A percentile compares a stretch with the other conserved stretches of the same genome.
Evolutionary conservation across 2,888 invertebrate species (phyloP).

Genomic region (Acronicta leporina): DNA sequence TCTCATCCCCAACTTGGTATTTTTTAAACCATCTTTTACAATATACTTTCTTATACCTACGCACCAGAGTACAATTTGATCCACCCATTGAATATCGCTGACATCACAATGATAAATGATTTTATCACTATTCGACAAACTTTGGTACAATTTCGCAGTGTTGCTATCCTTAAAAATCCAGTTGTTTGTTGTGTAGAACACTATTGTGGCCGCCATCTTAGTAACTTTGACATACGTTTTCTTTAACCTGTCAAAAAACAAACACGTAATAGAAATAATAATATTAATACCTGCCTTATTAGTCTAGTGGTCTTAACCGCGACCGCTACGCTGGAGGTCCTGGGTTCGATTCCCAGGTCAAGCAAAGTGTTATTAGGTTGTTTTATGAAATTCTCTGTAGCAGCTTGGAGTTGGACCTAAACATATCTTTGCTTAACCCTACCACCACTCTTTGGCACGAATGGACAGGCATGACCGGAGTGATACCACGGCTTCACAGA

Average conservation of each 20-base stretch:
- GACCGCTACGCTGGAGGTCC: no score
- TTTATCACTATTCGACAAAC: conserved; percentile 49
- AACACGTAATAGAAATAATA: no score
- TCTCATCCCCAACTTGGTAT: conserved; percentile 35
- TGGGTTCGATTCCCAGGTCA: no score
- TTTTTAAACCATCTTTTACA: conserved; percentile 35
- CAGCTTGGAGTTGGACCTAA: no score
- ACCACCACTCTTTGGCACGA: no score
- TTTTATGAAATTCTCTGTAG: no score
- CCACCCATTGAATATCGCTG: conserved; percentile 43
- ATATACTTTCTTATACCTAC: conserved; percentile 53
- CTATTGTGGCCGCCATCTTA: conserved; percentile 32
- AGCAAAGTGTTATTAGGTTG: no score
- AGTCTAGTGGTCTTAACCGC: no score
- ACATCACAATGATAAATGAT: conserved; percentile 55
- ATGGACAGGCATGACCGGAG: no score
- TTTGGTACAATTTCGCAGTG: conserved; percentile 37
- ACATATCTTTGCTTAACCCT: no score
- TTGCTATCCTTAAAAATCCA: conserved; percentile 59
- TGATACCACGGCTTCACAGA: no score
- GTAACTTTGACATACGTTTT: conserved; percentile 56
- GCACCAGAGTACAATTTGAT: conserved; percentile 47
- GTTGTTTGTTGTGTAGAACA: conserved; percentile 48
- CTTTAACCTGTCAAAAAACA: conserved; percentile 50
- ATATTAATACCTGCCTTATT: no score